These are phyloP conservation scores for Apoda limacodes DNA, from an alignment of 2,888 invertebrate genomes.

Conservation along the genomic window DNA sequence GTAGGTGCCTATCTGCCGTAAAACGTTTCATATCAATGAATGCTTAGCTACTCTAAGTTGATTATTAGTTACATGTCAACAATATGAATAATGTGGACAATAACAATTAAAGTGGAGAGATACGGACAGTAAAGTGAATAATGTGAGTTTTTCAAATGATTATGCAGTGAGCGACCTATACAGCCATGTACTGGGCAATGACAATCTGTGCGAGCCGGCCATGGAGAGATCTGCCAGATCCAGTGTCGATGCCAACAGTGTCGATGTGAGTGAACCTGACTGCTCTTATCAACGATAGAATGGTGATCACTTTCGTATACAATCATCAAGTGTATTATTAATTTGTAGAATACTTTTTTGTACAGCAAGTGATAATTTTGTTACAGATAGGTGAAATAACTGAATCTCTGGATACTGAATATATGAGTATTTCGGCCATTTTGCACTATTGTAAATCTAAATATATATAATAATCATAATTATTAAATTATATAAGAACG, in stretches of 20 bases:
- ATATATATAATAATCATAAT: too few relatives aligned
- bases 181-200: conserved; percentile 60
- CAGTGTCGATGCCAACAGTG: conserved; percentile 57
- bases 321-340: conserved; percentile 1
- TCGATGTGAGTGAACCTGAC: conserved; percentile 59
- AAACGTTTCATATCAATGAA: too few relatives aligned
- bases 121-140: conserved; percentile 58
- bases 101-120: conserved; percentile 45
- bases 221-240: conserved; percentile 59
- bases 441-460: conserved; percentile 85
- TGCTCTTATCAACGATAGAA: not conserved
- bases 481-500: too few relatives aligned
- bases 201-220: conserved; percentile 43
- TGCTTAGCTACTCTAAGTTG: conserved; percentile 13
- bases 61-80: conserved; percentile 37
- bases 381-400: conserved; percentile 77
- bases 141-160: conserved; percentile 49
- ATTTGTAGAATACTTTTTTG: conserved; percentile 36
- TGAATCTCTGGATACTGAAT: conserved; percentile 75
- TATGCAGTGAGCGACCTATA: conserved; percentile 57
- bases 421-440: conserved; percentile 81
- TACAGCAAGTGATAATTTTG: conserved; percentile 24
- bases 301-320: conserved; percentile 34
- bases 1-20: too few relatives aligned
- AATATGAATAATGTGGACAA: conserved; percentile 40